A percentile compares a stretch with the other conserved stretches of the same genome.
Evolutionary conservation across 2,888 invertebrate species (phyloP).

Genomic region (Mimas tiliae): DNA sequence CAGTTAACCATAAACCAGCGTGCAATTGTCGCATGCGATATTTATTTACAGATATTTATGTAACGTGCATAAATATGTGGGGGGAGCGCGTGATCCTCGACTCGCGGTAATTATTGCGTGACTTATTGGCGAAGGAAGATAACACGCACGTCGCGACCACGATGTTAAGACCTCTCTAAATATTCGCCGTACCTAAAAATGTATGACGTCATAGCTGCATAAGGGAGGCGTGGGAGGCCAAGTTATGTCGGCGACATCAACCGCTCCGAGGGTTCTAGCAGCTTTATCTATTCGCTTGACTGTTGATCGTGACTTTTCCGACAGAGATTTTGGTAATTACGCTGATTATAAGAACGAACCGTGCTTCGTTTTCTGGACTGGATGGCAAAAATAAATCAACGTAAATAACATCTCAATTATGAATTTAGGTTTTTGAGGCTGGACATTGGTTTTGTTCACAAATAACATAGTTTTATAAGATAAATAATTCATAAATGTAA

Average conservation of each 20-base stretch:
- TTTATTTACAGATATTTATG: constrained; percentile 71
- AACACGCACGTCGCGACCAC: constrained; percentile 74
- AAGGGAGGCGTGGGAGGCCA: constrained; percentile 47
- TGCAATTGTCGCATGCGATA: constrained; percentile 68
- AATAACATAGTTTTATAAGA: no score
- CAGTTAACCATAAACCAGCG: constrained; percentile 56
- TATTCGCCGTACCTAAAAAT: constrained; percentile 31
- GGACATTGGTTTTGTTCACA: not conserved
- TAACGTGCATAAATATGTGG: constrained; percentile 75
- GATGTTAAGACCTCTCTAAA: constrained; percentile 47
- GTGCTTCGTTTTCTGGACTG: constrained; percentile 49
- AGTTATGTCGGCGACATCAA: constrained; percentile 55
- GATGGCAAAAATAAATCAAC: constrained; percentile 9
- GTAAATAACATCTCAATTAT: not conserved
- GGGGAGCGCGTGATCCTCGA: constrained; percentile 71
- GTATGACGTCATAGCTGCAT: constrained; percentile 25
- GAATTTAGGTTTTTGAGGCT: not conserved
- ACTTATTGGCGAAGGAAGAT: constrained; percentile 82
- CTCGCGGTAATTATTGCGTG: constrained; percentile 82
- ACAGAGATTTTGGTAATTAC: constrained; percentile 80
- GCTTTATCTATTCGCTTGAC: constrained; percentile 78
- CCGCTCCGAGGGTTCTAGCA: constrained; percentile 69
- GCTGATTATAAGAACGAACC: constrained; percentile 75
- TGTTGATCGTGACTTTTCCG: constrained; percentile 81
- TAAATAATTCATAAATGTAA: no score